Base-by-base conservation (phyloP, 1,140 invertebrate species). In the Chionoecetes opilio region DNA sequence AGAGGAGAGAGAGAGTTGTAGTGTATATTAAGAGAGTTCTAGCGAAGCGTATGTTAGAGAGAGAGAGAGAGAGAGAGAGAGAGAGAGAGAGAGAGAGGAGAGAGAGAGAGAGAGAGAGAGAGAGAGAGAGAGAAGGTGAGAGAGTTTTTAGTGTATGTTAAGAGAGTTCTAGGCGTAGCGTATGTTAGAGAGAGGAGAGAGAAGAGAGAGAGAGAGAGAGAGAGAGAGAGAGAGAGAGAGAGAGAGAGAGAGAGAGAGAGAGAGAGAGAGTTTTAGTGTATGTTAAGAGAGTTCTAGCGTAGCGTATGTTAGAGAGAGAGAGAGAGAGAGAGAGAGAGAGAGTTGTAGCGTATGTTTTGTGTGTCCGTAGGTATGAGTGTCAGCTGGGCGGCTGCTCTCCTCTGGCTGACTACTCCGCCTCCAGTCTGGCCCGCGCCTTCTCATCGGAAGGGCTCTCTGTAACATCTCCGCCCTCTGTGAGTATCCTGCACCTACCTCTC, bases 211-310 rank as follows among this genome's bases (percentile, higher is more conserved):
- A 86, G 31, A 86, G 31, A 86, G 31, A 86, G 31, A 86, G 11
- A 31, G 31, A 86, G 31, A 86, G 31, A 86, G 31, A 86, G 31
- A 86, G 31, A 86, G 31, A 86, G 84, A 86, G 31, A 86, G 84
- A 86, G 31, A 86, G 84, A 86, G 31, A 86, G 84, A 86, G 31
- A n/a, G 84, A 86, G 31, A 86, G n/a, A 86, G 31, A n/a, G 84
- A 86, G 31, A 86, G 84, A 86, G 31, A 86, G 84, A 86, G 8
- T 34, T 14, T n/a, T n/a, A n/a, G n/a, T n/a, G 29, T 82, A 86
- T 21, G 17, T 35, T 32, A 29, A 86, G 29, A 17, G 3, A 29
- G 35, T 31, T 35, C 14, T n/a, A 35, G 31, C 26, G 17, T 9
- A 21, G 35, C 14, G 84, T 9, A 53, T 9, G 21, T 53, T 9